phyloP scores from a whole-genome alignment of 2,888 invertebrate genomes.

The Drosophila barbarae region DNA sequence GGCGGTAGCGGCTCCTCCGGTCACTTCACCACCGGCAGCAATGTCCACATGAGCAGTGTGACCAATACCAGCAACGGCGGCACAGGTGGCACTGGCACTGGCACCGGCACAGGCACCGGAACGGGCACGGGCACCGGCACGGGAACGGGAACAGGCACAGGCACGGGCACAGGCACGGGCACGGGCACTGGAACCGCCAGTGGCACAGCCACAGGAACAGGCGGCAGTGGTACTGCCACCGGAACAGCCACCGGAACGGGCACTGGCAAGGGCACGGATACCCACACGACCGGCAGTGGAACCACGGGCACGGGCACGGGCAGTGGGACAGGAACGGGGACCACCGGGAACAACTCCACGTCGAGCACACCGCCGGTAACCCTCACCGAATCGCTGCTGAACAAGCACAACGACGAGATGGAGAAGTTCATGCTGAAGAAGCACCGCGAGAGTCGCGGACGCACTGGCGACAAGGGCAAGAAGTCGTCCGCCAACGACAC shows the following conservation, averaged over 20 bases:
- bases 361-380: conserved; percentile 79
- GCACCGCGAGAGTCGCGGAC: conserved; percentile 83
- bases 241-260: conserved; percentile 74
- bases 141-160: conserved; percentile 65
- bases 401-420: conserved; percentile 90
- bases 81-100: conserved; percentile 51
- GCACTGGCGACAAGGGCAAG: conserved; percentile 80
- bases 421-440: conserved; percentile 87
- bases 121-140: conserved; percentile 63
- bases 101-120: conserved; percentile 66
- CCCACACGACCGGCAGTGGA: background rate
- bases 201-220: background rate
- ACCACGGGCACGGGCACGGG: conserved; percentile 52
- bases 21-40: conserved; percentile 83
- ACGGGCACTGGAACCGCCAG: conserved; percentile 5
- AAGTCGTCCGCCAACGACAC: conserved; percentile 68
- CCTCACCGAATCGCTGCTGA: conserved; percentile 83
- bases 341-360: background rate
- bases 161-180: conserved; percentile 76
- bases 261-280: conserved; percentile 46
- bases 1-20: conserved; percentile 84
- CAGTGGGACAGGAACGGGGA: conserved; percentile 30
- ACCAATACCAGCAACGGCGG: conserved; percentile 80
- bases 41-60: conserved; percentile 81
- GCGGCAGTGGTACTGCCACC: background rate